Evolutionary conservation across 37 sponge, comb jelly and placozoan genomes (phyloP), one percentile per base, ranked within the genome.

Genomic region (Beroe forskalii): DNA sequence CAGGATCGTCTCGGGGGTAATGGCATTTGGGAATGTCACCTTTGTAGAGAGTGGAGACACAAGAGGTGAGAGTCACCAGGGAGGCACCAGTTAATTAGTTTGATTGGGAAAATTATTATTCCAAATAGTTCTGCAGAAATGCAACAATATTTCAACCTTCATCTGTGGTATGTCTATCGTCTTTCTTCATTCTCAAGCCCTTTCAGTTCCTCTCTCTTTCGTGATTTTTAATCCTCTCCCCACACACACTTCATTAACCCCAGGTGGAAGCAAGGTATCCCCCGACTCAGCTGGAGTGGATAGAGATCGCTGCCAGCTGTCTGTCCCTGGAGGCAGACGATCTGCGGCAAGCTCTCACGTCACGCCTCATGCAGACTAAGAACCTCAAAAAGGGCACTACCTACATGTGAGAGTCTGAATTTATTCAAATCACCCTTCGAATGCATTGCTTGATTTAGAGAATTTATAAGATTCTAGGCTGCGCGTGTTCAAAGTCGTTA

Each of bases 321-420:
- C 93, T 97, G 38, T 91, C 93, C n/a, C 89, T 97, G 48, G 93
- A 93, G 32, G 91, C 62, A 39, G 91, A 62, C n/a, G 95, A 96
- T 19, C 62, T 97, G 40, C 61, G 90, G 44, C 91, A 92, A 23
- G 72, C 94, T 0, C 94, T 97, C 0, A 95, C 95, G 30, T 92
- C 95, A 31, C 92, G 98, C 6, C 93, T 97, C 60, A 97, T 97
- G 98, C 94, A 94, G 60, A 95, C 98, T 62, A 92, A 94, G 24
- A 94, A 94, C 89, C 92, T 94, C 33, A 96, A 91, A 1, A 91
- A 96, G n/a, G 98, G 98, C 8, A 97, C 98, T 30, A 92, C 96
- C 37, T 92, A 92, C 92, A 89, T 67, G 67, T 91, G 22, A 36
- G 91, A 20, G 6, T n/a, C n/a, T n/a, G n/a, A n/a, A n/a, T n/a